Percentiles rank a stretch among this genome's conserved stretches.
Conservation (phyloP, 2,113 vertebrate species). For the Trochalopteron elliotii region DNA sequence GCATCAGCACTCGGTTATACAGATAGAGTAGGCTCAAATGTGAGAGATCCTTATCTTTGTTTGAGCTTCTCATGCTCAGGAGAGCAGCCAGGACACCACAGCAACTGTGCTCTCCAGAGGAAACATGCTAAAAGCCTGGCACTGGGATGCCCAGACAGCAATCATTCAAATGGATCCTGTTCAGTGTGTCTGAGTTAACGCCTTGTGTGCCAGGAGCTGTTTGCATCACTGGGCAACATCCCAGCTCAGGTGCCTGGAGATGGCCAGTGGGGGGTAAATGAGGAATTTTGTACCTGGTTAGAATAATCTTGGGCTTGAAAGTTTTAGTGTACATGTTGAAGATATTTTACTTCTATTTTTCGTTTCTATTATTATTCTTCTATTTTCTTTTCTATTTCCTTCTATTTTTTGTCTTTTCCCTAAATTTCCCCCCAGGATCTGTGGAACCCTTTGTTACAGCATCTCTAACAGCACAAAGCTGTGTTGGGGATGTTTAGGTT, state of each 20-base stretch:
- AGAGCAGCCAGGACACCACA: not conserved
- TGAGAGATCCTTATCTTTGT: not conserved
- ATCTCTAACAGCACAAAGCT: not conserved
- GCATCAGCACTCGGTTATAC: accelerated
- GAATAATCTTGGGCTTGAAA: not conserved
- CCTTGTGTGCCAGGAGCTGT: not conserved
- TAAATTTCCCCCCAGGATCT: not conserved
- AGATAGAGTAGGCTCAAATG: not conserved
- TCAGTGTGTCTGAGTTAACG: not conserved
- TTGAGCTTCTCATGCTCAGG: not conserved
- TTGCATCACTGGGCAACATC: not conserved
- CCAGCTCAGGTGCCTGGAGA: not conserved
- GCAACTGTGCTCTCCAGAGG: conserved; percentile 13
- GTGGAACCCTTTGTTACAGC: not conserved
- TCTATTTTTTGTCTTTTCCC: not conserved
- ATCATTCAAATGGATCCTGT: not conserved
- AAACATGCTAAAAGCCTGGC: not conserved
- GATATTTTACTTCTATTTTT: not conserved
- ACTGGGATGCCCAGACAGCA: not conserved
- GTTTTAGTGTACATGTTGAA: not conserved
- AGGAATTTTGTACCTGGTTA: not conserved
- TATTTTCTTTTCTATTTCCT: not conserved
- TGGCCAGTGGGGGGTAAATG: not conserved
- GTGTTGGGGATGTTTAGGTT: not conserved
- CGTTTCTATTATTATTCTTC: too few relatives aligned